phyloP scores from a whole-genome alignment of 2,113 vertebrate species.

The Trichechus manatus region DNA sequence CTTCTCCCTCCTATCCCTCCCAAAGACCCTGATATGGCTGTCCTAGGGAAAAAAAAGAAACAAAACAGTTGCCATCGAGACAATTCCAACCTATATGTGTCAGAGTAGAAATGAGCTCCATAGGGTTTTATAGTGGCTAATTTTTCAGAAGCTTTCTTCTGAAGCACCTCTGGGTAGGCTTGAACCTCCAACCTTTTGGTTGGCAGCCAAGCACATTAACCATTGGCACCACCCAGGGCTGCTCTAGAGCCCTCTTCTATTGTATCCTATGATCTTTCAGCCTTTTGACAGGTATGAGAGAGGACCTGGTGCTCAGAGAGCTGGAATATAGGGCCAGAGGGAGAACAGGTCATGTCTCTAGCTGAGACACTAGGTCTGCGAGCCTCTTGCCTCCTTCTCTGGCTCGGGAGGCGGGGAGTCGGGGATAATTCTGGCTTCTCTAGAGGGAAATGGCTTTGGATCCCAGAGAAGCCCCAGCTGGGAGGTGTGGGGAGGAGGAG shows the following conservation, averaged over 20 bases:
- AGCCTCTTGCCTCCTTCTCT: not conserved
- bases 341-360: not conserved
- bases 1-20: not conserved
- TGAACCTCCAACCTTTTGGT: no score
- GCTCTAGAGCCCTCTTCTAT: not conserved
- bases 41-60: not conserved
- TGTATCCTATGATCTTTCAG: not conserved
- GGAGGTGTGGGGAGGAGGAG: not conserved
- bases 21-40: not conserved
- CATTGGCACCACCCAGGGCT: not conserved
- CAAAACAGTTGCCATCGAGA: not conserved
- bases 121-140: not conserved
- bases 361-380: not conserved
- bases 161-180: not conserved
- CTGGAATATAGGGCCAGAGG: not conserved
- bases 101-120: not conserved
- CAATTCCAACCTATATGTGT: not conserved
- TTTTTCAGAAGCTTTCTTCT: not conserved
- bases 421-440: conserved; percentile 33
- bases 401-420: not conserved
- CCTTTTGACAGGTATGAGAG: not conserved
- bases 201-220: not conserved
- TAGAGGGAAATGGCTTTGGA: conserved; percentile 42
- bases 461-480: conserved; percentile 60
- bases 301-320: not conserved